Conservation (phyloP, 2,888 invertebrate genomes). For the Spilarctia lutea region DNA sequence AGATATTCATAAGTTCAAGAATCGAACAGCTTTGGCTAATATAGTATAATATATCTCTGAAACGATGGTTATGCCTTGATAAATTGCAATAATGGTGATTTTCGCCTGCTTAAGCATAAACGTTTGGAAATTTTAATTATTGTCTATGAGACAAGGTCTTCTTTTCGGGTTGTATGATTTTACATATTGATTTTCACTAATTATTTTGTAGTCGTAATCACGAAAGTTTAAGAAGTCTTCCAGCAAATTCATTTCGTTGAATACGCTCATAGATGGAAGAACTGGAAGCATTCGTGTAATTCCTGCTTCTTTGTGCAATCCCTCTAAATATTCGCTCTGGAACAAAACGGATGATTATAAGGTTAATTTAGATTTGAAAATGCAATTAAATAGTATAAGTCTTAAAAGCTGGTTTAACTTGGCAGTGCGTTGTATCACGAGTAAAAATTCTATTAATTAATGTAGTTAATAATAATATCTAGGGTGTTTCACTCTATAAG, state of each 20-base stretch:
- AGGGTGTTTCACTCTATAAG: too few relatives aligned
- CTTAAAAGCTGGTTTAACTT: background rate
- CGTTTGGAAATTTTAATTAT: conserved; percentile 33
- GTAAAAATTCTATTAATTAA: background rate
- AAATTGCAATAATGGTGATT: background rate
- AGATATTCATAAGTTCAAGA: too few relatives aligned
- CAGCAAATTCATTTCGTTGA: conserved; percentile 72
- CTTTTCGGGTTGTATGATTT: conserved; percentile 66
- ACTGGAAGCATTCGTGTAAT: conserved; percentile 69
- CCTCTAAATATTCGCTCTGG: conserved; percentile 76
- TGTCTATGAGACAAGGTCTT: conserved; percentile 43
- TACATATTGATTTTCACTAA: conserved; percentile 67
- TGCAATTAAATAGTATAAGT: background rate
- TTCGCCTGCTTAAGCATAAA: background rate
- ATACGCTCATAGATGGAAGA: conserved; percentile 70
- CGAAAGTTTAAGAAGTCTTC: conserved; percentile 78
- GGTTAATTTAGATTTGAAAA: background rate
- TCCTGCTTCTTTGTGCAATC: conserved; percentile 72
- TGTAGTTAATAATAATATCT: background rate
- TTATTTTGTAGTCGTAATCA: conserved; percentile 74
- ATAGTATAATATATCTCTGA: too few relatives aligned
- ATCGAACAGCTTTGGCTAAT: too few relatives aligned
- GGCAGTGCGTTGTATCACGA: background rate
- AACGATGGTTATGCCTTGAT: background rate
- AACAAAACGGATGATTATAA: conserved; percentile 26